A percentile compares a stretch with the other conserved stretches of the same genome.
Evolutionary conservation across 2,888 invertebrate genomes (phyloP).

Genomic region (Poecilobothrus nobilitatus): DNA sequence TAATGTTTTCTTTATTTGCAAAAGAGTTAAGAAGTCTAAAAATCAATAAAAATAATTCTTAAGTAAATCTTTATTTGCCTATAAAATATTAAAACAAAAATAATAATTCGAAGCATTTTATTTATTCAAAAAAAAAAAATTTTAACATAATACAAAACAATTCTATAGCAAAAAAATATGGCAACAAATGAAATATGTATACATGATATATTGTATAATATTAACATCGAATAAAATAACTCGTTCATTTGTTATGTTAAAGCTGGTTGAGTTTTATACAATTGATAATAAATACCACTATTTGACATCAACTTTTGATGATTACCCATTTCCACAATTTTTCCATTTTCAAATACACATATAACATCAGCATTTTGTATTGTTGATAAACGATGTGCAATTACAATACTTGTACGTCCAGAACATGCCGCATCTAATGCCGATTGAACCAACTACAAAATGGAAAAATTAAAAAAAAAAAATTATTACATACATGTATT

Average conservation of each 20-base stretch:
- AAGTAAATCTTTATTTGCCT: too few species aligned
- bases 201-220: too few species aligned
- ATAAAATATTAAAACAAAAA: too few species aligned
- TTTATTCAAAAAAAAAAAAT: too few species aligned
- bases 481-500: background rate
- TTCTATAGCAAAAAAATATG: too few species aligned
- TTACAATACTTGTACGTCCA: slow-evolving; percentile 74
- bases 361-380: slow-evolving; percentile 76
- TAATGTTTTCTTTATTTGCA: too few species aligned
- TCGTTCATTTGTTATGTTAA: background rate
- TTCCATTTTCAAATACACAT: slow-evolving; percentile 69
- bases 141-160: too few species aligned
- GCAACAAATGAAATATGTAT: too few species aligned
- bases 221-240: too few species aligned
- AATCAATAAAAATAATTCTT: too few species aligned
- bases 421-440: slow-evolving; percentile 73
- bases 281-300: slow-evolving; percentile 55
- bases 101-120: too few species aligned
- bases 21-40: too few species aligned
- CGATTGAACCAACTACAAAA: slow-evolving; percentile 59
- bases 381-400: slow-evolving; percentile 77
- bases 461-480: background rate
- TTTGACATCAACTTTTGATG: slow-evolving; percentile 61
- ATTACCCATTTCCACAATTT: slow-evolving; percentile 65
- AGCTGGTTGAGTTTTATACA: slow-evolving; percentile 53